Percentiles rank a stretch among this genome's conserved stretches.
Conservation (phyloP, 2,797 vertebrate genomes). For the Centroberyx gerrardi region DNA sequence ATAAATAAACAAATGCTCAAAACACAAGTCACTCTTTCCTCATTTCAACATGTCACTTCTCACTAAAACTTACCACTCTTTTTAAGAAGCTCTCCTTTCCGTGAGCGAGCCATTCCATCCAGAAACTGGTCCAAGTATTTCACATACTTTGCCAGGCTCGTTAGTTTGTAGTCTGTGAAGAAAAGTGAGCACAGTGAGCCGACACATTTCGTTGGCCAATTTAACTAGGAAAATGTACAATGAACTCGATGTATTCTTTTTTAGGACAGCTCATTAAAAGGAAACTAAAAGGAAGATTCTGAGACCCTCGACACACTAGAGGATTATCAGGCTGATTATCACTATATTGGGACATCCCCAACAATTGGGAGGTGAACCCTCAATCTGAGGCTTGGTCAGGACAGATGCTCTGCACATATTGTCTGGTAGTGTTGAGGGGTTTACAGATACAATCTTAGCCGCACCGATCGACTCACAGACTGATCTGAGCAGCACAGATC, state of each 20-base stretch:
- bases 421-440: no score
- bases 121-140: slow-evolving; percentile 92
- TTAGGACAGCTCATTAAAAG: not conserved
- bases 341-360: no score
- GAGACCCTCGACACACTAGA: no score
- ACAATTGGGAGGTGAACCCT: no score
- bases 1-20: not conserved
- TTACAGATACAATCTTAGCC: no score
- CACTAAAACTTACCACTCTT: slow-evolving; percentile 87
- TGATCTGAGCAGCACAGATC: no score
- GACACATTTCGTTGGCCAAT: slow-evolving; percentile 7
- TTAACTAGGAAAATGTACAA: not conserved
- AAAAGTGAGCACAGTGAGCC: not conserved
- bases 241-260: not conserved
- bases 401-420: no score
- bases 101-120: slow-evolving; percentile 87
- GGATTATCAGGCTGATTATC: no score
- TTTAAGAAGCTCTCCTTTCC: slow-evolving; percentile 89
- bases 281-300: no score
- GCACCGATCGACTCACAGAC: no score
- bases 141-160: slow-evolving; percentile 92
- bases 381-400: no score
- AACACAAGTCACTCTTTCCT: not conserved
- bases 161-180: slow-evolving; percentile 92
- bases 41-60: not conserved